Conservation (phyloP, 2,797 vertebrate species). For the Macropus fuliginosus region DNA sequence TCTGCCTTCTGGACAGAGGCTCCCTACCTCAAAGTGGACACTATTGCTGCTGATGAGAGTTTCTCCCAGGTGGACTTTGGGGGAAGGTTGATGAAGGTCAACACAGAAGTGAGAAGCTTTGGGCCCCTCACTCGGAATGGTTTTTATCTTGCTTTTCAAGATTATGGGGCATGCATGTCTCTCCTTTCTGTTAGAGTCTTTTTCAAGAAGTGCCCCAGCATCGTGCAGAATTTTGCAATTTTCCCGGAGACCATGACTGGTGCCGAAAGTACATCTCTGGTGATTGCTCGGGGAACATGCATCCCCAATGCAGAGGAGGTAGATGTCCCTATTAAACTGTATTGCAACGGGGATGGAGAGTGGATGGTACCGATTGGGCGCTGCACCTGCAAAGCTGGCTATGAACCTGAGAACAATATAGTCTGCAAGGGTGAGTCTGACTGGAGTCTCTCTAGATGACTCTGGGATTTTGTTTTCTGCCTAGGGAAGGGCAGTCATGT, state of each 20-base stretch:
- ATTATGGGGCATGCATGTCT: slow-evolving; percentile 99
- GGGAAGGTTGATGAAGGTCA: slow-evolving; percentile 98
- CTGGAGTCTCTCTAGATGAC: slow-evolving; percentile 1
- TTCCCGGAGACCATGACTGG: slow-evolving; percentile 99
- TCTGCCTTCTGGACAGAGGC: slow-evolving; percentile 98
- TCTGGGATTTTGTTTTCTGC: neutral
- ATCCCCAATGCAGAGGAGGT: slow-evolving; percentile 97
- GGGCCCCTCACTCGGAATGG: slow-evolving; percentile 96
- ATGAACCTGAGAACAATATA: slow-evolving; percentile 95
- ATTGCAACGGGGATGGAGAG: slow-evolving; percentile 98
- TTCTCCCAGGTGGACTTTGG: slow-evolving; percentile 99
- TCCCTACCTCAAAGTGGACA: slow-evolving; percentile 99
- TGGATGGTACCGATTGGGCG: slow-evolving; percentile 99
- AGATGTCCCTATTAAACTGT: slow-evolving; percentile 98
- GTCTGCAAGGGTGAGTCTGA: slow-evolving; percentile 92
- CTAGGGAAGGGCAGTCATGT: neutral
- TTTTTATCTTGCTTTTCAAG: slow-evolving; percentile 98
- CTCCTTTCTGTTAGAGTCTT: slow-evolving; percentile 97
- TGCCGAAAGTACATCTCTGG: slow-evolving; percentile 97
- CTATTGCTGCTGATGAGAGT: slow-evolving; percentile 98
- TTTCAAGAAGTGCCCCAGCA: slow-evolving; percentile 98
- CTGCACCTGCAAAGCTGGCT: slow-evolving; percentile 97
- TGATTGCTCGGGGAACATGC: slow-evolving; percentile 95
- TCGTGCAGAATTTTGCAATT: slow-evolving; percentile 98
- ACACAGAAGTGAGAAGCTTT: slow-evolving; percentile 97